These are phyloP conservation scores for Lydus trimaculatus DNA, from an alignment of 2,888 invertebrate species.

Conservation along the genomic window DNA sequence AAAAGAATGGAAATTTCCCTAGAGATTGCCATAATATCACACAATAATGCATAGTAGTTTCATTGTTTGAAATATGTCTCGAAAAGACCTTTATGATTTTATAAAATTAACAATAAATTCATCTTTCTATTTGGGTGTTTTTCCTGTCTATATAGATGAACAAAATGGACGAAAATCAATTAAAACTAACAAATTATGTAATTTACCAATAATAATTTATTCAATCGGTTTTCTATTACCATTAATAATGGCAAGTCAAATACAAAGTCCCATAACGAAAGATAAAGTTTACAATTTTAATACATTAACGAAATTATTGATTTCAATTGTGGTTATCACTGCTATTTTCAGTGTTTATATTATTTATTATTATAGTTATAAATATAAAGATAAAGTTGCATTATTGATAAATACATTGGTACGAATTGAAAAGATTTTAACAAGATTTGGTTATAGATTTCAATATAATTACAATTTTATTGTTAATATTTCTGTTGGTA, in stretches of 20 bases:
- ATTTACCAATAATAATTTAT: neutral
- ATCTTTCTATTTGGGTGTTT: neutral
- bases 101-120: neutral
- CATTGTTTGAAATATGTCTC: neutral
- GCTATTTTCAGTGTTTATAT: neutral
- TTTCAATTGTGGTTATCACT: neutral
- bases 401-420: neutral
- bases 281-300: neutral
- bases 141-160: neutral
- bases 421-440: neutral
- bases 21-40: neutral
- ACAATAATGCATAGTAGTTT: neutral
- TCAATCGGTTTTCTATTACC: neutral
- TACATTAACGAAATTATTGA: slow-evolving; percentile 6
- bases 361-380: neutral
- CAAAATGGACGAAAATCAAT: neutral
- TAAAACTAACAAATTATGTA: slow-evolving; percentile 6
- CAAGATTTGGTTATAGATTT: slow-evolving; percentile 1
- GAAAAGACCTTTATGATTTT: neutral
- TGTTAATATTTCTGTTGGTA: neutral
- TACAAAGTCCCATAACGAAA: neutral
- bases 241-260: neutral
- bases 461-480: neutral
- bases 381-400: neutral
- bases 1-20: neutral